phyloP scores from a whole-genome alignment of 2,797 vertebrate genomes.

The Myripristis murdjan region DNA sequence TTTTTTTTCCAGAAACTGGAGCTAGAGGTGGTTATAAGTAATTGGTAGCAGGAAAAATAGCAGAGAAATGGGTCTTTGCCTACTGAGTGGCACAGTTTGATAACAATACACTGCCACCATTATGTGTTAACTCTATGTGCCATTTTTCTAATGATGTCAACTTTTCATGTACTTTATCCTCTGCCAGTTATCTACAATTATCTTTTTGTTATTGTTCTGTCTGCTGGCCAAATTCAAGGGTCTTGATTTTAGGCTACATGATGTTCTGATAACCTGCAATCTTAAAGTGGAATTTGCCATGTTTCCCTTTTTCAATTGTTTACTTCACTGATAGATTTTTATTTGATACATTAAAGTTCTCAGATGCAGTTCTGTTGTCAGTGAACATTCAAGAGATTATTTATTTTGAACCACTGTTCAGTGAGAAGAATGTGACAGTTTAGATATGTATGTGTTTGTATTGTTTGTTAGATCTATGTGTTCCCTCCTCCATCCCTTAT shows the following conservation, averaged over 20 bases:
- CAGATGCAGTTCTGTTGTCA: conserved; percentile 45
- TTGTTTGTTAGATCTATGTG: conserved; percentile 51
- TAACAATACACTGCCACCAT: conserved; percentile 48
- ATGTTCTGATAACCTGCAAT: neutral
- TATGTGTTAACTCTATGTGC: conserved; percentile 25
- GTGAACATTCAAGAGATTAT: conserved; percentile 60
- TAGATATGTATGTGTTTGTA: conserved; percentile 57
- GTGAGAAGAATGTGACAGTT: conserved; percentile 48
- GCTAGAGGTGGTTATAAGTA: conserved; percentile 11
- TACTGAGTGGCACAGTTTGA: conserved; percentile 15
- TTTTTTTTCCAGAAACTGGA: conserved; percentile 12
- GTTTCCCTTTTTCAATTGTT: neutral
- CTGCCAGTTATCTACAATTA: neutral
- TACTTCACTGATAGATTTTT: conserved; percentile 14
- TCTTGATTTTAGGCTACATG: neutral
- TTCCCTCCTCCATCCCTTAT: conserved; percentile 5
- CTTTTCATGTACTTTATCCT: conserved; percentile 11
- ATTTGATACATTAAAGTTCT: conserved; percentile 17
- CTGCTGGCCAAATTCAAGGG: neutral
- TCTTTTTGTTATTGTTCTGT: conserved; percentile 7
- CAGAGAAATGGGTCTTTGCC: conserved; percentile 7
- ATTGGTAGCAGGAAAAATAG: conserved; percentile 18
- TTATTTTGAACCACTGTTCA: conserved; percentile 47
- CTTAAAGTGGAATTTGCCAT: conserved; percentile 1
- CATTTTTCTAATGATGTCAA: conserved; percentile 31